phyloP scores from a whole-genome alignment of 1,140 invertebrate species.

The Drosophila sproati region DNA sequence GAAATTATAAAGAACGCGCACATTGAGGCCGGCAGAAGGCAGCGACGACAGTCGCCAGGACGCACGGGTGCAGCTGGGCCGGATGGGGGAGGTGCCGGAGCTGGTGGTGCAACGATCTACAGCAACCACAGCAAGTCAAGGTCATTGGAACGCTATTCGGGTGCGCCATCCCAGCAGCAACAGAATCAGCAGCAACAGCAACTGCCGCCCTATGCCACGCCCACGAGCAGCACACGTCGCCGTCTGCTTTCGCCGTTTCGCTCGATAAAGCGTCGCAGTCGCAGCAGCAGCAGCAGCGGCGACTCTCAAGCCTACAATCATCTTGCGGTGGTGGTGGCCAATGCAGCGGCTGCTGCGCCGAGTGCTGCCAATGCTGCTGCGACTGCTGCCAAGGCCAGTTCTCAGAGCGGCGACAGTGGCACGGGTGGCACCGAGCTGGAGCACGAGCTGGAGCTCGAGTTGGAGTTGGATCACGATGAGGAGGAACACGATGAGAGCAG shows the following conservation, averaged over 20 bases:
- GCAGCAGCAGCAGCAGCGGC: conserved; percentile 82
- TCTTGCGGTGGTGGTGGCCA: conserved; percentile 59
- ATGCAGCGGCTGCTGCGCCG: conserved; percentile 29
- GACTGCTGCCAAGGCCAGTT: conserved; percentile 59
- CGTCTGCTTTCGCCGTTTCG: conserved; percentile 80
- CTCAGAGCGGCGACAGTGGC: conserved; percentile 80
- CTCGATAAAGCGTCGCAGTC: conserved; percentile 78
- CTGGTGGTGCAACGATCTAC: conserved; percentile 42
- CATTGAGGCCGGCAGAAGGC: conserved; percentile 27
- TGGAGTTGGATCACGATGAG: conserved; percentile 54
- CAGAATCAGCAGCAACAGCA: conserved; percentile 15
- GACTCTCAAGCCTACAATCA: conserved; percentile 70
- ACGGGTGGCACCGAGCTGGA: conserved; percentile 80
- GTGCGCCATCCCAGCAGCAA: conserved; percentile 71
- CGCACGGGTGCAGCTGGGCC: not conserved
- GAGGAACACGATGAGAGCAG: conserved; percentile 69
- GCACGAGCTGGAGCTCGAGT: conserved; percentile 70
- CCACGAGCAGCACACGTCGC: conserved; percentile 64
- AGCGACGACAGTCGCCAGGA: not conserved
- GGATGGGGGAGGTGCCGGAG: not conserved
- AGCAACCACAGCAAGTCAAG: conserved; percentile 75
- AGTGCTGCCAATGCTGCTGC: conserved; percentile 1
- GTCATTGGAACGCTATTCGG: conserved; percentile 79
- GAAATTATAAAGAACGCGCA: conserved; percentile 71
- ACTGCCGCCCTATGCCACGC: conserved; percentile 70